These are phyloP conservation scores for Turnix velox DNA, from an alignment of 2,113 vertebrate species.

Conservation along the genomic window DNA sequence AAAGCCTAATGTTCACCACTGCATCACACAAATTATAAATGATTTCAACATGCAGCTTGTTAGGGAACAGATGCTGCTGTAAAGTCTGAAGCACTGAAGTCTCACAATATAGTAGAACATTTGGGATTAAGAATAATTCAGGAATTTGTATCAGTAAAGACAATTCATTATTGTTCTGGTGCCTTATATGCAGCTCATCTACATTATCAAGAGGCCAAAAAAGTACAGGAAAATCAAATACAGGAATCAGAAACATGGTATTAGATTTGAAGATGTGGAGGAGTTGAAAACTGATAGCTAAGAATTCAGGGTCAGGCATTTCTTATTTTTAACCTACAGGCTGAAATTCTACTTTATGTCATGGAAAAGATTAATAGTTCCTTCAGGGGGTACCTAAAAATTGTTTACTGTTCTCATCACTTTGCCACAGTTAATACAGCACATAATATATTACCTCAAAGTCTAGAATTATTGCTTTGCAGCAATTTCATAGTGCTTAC, in stretches of 20 bases:
- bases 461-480: conserved; percentile 57
- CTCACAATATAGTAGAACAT: background rate
- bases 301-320: conserved; percentile 35
- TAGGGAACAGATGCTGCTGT: background rate
- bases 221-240: background rate
- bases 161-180: background rate
- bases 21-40: background rate
- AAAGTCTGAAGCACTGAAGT: background rate
- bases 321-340: conserved; percentile 22
- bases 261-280: background rate
- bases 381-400: conserved; percentile 44
- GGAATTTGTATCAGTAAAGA: background rate
- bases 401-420: conserved; percentile 58
- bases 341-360: conserved; percentile 43
- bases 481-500: conserved; percentile 31
- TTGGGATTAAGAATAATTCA: background rate
- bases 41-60: background rate
- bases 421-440: conserved; percentile 50
- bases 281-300: conserved; percentile 20
- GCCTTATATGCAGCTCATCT: background rate
- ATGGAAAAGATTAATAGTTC: conserved; percentile 43
- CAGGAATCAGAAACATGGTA: background rate
- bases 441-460: conserved; percentile 54
- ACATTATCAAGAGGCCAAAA: background rate
- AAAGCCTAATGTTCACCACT: background rate